phyloP scores from a whole-genome alignment of 2,888 invertebrate genomes.

The Callyntrura guangdongensis region DNA sequence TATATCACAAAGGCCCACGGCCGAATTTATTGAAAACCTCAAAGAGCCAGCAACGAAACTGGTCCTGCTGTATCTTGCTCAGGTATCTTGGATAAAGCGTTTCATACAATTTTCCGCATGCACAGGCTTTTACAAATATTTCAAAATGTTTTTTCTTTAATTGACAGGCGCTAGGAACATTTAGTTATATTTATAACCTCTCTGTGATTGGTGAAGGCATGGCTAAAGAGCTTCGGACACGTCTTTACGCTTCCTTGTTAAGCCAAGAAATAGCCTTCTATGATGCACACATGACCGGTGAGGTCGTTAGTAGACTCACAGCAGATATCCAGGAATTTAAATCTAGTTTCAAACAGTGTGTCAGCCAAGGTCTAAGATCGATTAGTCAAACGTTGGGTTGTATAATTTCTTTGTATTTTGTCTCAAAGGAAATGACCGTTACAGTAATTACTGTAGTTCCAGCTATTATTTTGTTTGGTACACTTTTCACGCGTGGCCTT shows the following conservation, averaged over 20 bases:
- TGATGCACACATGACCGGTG: slow-evolving; percentile 96
- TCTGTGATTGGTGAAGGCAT: slow-evolving; percentile 96
- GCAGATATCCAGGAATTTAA: slow-evolving; percentile 99
- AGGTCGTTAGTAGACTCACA: slow-evolving; percentile 95
- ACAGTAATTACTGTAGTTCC: slow-evolving; percentile 95
- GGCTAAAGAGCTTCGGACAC: slow-evolving; percentile 92
- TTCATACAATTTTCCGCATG: not conserved
- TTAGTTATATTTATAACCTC: slow-evolving; percentile 94
- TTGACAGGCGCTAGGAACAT: slow-evolving; percentile 93
- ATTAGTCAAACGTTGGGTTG: slow-evolving; percentile 94
- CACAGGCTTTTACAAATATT: not conserved
- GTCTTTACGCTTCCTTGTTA: slow-evolving; percentile 93
- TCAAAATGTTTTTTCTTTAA: not conserved
- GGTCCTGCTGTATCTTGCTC: slow-evolving; percentile 90
- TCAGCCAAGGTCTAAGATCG: slow-evolving; percentile 96
- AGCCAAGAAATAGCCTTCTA: slow-evolving; percentile 96
- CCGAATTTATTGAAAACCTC: slow-evolving; percentile 89
- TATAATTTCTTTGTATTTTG: slow-evolving; percentile 91
- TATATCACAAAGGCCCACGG: too few relatives aligned
- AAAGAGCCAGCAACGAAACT: slow-evolving; percentile 90
- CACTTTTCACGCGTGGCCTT: slow-evolving; percentile 92
- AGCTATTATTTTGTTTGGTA: slow-evolving; percentile 93
- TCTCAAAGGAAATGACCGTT: slow-evolving; percentile 96
- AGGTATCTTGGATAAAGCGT: slow-evolving; percentile 88
- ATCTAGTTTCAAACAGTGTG: slow-evolving; percentile 96